These are phyloP conservation scores for Lordiphosa fenestrarum DNA, from an alignment of 2,888 invertebrate genomes.

Conservation along the genomic window DNA sequence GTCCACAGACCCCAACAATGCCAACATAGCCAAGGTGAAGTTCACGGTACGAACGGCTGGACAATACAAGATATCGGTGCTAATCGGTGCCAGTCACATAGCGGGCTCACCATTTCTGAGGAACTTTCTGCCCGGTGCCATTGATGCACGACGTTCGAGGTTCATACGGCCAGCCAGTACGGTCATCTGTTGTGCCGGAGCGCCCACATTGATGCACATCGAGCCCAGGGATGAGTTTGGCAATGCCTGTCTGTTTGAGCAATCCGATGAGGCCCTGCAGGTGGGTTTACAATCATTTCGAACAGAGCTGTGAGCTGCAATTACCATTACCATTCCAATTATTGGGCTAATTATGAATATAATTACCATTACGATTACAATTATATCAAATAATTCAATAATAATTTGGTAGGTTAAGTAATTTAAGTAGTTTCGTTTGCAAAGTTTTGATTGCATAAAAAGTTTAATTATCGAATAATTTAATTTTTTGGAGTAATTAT, in stretches of 20 bases:
- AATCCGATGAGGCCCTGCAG: slow-evolving; percentile 83
- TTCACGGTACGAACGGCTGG: slow-evolving; percentile 96
- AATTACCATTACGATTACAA: no score
- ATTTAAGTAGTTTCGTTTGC: no score
- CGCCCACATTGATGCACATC: slow-evolving; percentile 89
- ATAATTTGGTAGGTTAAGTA: no score
- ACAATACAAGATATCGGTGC: slow-evolving; percentile 91
- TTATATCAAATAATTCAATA: no score
- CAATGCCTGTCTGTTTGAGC: slow-evolving; percentile 87
- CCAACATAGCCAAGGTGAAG: slow-evolving; percentile 92
- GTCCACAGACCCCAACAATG: slow-evolving; percentile 90
- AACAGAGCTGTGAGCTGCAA: no score
- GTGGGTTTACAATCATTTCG: slow-evolving; percentile 64
- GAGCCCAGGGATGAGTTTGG: slow-evolving; percentile 96
- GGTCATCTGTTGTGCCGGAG: slow-evolving; percentile 89
- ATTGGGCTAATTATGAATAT: no score
- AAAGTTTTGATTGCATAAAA: no score
- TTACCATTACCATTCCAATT: no score
- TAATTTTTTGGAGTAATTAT: no score
- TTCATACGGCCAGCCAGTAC: slow-evolving; percentile 92
- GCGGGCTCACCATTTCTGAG: slow-evolving; percentile 93
- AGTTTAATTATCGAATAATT: no score
- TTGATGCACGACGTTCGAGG: slow-evolving; percentile 90
- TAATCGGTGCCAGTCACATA: slow-evolving; percentile 90
- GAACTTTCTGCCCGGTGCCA: slow-evolving; percentile 90